These are phyloP conservation scores for Sebastes nivosus DNA, from an alignment of 2,797 vertebrate genomes.

Conservation along the genomic window DNA sequence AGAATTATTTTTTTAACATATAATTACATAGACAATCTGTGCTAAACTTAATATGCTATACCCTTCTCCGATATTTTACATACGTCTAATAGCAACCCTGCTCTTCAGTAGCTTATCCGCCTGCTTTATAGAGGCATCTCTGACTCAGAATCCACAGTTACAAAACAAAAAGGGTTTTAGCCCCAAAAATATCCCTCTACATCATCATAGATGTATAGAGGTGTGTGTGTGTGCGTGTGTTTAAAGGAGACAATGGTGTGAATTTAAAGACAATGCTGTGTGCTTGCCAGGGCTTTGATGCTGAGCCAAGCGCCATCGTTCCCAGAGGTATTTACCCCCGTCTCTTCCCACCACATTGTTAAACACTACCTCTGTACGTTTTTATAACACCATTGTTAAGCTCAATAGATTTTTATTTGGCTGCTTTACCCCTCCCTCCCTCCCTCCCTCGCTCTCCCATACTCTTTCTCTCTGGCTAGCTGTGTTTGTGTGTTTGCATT, in stretches of 20 bases:
- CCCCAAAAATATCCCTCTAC: slow-evolving; percentile 70
- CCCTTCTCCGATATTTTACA: neutral
- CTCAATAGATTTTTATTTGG: slow-evolving; percentile 82
- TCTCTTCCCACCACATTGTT: slow-evolving; percentile 85
- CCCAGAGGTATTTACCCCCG: slow-evolving; percentile 78
- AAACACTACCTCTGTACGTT: slow-evolving; percentile 81
- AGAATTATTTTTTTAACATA: neutral
- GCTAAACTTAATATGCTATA: neutral
- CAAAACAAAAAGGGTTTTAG: slow-evolving; percentile 62
- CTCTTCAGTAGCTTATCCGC: neutral
- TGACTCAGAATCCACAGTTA: slow-evolving; percentile 38
- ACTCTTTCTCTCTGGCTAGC: slow-evolving; percentile 48
- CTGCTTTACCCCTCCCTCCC: slow-evolving; percentile 47
- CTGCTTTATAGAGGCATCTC: slow-evolving; percentile 9
- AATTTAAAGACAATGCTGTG: slow-evolving; percentile 83
- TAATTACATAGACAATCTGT: neutral
- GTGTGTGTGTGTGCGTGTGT: slow-evolving; percentile 39
- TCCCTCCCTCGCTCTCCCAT: slow-evolving; percentile 39
- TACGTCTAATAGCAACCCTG: neutral
- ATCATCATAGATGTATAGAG: slow-evolving; percentile 72
- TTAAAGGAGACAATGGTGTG: slow-evolving; percentile 77
- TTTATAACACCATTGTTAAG: slow-evolving; percentile 83
- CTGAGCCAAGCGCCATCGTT: slow-evolving; percentile 77
- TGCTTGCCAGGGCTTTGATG: slow-evolving; percentile 81
- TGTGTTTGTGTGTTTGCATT: slow-evolving; percentile 73